phyloP scores from a whole-genome alignment of 2,113 vertebrate genomes.

The Muntiacus reevesi region DNA sequence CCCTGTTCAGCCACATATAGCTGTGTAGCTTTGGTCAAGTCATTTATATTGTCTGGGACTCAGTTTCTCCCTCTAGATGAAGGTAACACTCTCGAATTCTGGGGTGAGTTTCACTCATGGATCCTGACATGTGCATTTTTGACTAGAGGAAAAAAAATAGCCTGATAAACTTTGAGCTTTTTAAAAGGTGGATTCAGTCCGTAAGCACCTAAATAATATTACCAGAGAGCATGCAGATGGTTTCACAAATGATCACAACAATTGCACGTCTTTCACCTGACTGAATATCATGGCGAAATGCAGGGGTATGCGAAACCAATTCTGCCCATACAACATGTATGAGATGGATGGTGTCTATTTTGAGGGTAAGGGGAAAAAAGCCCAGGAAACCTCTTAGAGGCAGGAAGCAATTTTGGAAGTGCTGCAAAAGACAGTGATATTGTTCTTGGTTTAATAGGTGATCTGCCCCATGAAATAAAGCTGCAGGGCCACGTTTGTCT shows the following conservation, averaged over 20 bases:
- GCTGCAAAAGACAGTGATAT: constrained; percentile 49
- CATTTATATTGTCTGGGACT: not conserved
- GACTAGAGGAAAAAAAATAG: not conserved
- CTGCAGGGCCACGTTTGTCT: constrained; percentile 73
- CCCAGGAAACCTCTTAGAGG: constrained; percentile 50
- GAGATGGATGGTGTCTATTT: constrained; percentile 31
- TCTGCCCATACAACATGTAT: not conserved
- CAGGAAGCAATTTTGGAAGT: constrained; percentile 60
- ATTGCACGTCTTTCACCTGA: not conserved
- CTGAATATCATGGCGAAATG: not conserved
- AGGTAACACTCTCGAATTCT: not conserved
- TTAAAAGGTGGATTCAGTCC: not conserved
- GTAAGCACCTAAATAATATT: not conserved
- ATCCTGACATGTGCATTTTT: not conserved
- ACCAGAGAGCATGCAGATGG: not conserved
- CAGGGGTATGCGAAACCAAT: not conserved
- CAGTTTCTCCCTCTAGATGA: not conserved
- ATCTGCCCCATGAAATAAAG: constrained; percentile 61
- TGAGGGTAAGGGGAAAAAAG: constrained; percentile 33
- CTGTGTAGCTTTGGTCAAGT: not conserved
- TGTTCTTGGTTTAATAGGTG: constrained; percentile 72
- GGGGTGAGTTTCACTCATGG: not conserved
- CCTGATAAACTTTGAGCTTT: not conserved
- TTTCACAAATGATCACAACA: not conserved
- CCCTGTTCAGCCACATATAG: not conserved